These are phyloP conservation scores for Patella caerulea DNA, from an alignment of 2,888 invertebrate genomes.

Conservation along the genomic window DNA sequence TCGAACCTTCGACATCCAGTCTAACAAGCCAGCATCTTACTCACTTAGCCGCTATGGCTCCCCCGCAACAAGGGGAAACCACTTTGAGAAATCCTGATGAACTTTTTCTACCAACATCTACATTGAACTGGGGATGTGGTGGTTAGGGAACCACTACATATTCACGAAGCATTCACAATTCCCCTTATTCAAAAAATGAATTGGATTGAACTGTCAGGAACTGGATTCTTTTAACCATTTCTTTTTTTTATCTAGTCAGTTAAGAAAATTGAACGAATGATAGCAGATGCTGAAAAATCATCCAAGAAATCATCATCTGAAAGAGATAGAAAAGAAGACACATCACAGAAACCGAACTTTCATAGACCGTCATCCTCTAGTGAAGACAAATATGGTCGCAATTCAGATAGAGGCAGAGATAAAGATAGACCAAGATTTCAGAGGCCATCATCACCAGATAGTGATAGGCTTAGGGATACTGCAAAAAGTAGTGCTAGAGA, in stretches of 20 bases:
- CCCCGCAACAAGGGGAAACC: too few species aligned
- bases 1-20: too few species aligned
- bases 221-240: not conserved
- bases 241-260: slow-evolving; percentile 73
- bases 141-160: too few species aligned
- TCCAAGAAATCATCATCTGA: slow-evolving; percentile 11
- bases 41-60: too few species aligned
- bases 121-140: too few species aligned
- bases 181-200: too few species aligned
- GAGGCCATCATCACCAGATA: slow-evolving; percentile 21
- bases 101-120: too few species aligned
- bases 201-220: too few species aligned
- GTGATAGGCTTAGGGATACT: slow-evolving; percentile 44
- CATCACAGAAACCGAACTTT: not conserved
- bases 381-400: slow-evolving; percentile 8
- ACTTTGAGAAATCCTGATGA: too few species aligned
- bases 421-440: not conserved
- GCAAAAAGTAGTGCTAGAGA: slow-evolving; percentile 22
- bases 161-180: too few species aligned
- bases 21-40: too few species aligned
- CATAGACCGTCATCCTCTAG: not conserved
- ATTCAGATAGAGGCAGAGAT: not conserved
- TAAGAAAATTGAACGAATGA: slow-evolving; percentile 73
- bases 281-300: slow-evolving; percentile 74
- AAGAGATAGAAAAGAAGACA: slow-evolving; percentile 5